Evolutionary conservation across 2,797 vertebrate species (phyloP), one percentile per base, ranked within the genome.

Genomic region (Semaprochilodus insignis): DNA sequence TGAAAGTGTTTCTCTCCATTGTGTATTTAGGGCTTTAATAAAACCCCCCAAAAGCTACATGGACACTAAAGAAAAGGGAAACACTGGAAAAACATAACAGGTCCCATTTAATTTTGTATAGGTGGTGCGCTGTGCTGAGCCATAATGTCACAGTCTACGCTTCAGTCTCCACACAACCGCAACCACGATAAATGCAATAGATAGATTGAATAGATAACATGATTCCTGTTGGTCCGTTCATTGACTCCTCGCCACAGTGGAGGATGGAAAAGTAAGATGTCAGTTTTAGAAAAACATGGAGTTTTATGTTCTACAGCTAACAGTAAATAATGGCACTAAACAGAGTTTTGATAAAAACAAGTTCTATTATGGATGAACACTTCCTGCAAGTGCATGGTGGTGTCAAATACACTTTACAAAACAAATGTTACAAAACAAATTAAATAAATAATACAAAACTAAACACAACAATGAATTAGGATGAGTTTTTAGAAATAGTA

Each of bases 331-430:
- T 27, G 51, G 13, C 48, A 79, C 71, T 78, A 81, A 52, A 67
- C 21, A 59, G 27, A 23, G 55, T 17, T 71, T 81, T 79, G 52
- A 52, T 52, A 81, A 69, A 60, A 84, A 83, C 21, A 44, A 48
- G 31, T 31, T 85, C 36, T 78, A 85, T 78, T 55, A 31, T 34
- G 15, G 60, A 65, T 62, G 2, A 66, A 66, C 54, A 69, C 11
- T 77, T 85, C 8, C 40, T 81, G 66, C 67, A 74, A 73, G 78
- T 85, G 78, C 55, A 73, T 54, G 34, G 67, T 80, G 36, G 80
- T 82, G 80, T 90, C 86, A 90, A 94, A 85, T 67, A 92, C 52
- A 82, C 91, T 93, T 92, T 93, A 93, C 89, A 94, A 94, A 94
- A 92, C 90, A 89, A 81, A 87, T 82, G 75, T 92, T 92, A 91